Evolutionary conservation across 2,888 invertebrate genomes (phyloP).

Genomic region (Lasius fuliginosus): DNA sequence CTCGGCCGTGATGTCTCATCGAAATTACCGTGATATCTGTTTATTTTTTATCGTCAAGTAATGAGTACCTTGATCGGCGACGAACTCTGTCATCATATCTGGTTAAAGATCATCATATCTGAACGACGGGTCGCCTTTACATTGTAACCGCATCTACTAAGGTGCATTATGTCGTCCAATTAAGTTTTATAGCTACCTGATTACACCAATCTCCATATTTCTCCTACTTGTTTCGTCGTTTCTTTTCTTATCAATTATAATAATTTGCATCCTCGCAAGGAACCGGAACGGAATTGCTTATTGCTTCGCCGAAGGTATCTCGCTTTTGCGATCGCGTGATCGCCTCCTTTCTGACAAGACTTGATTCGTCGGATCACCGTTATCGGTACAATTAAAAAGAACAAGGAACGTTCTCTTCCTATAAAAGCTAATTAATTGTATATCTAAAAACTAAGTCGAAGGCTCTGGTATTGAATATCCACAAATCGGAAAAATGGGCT

Average conservation of each 20-base stretch:
- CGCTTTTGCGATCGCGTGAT: slow-evolving; percentile 27
- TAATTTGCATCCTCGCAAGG: slow-evolving; percentile 60
- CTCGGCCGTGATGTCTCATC: background rate
- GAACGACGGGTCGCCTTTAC: background rate
- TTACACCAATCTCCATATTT: slow-evolving; percentile 53
- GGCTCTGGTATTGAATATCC: no score
- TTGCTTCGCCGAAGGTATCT: slow-evolving; percentile 44
- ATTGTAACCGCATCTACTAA: slow-evolving; percentile 29
- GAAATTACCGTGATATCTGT: slow-evolving; percentile 34
- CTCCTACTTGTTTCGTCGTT: slow-evolving; percentile 21
- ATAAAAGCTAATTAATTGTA: background rate
- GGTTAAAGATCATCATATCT: slow-evolving; percentile 17
- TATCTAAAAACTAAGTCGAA: no score
- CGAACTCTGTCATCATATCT: slow-evolving; percentile 44
- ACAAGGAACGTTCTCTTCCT: background rate
- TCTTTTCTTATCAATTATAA: slow-evolving; percentile 53
- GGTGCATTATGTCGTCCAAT: slow-evolving; percentile 54
- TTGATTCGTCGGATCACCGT: slow-evolving; percentile 22
- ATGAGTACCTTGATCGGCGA: slow-evolving; percentile 44
- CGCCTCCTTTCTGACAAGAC: slow-evolving; percentile 22
- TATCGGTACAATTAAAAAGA: background rate
- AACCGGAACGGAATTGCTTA: slow-evolving; percentile 51
- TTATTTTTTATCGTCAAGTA: slow-evolving; percentile 38
- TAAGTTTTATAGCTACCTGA: slow-evolving; percentile 60
- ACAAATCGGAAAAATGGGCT: no score